A percentile compares a stretch with the other conserved stretches of the same genome.
Conservation (phyloP, 2,113 vertebrate species). For the human region GRCh38 chr9:128833501-128834000, state of each 20-base stretch:
- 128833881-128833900: neutral
- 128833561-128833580: neutral
- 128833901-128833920: neutral
- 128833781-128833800: conserved; percentile 90
- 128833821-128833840: conserved; percentile 86
- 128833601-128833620: conserved; percentile 88
- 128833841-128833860: rapidly evolving
- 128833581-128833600: conserved; percentile 82
- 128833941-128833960: neutral
- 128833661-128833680: neutral
- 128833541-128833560: neutral
- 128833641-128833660: conserved; percentile 82
- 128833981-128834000: too few species aligned
- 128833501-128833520: neutral
- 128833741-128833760: conserved; percentile 96
- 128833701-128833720: neutral
- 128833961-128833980: neutral
- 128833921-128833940: neutral
- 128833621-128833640: conserved; percentile 93
- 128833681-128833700: rapidly evolving
- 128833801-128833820: conserved; percentile 91
- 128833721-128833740: conserved; percentile 81
- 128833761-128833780: conserved; percentile 89
- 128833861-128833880: neutral
- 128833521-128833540: rapidly evolving